Percentiles rank a stretch among this genome's conserved stretches.
Evolutionary conservation across 2,113 vertebrate species (phyloP).

Genomic region (Etheostoma cragini): DNA sequence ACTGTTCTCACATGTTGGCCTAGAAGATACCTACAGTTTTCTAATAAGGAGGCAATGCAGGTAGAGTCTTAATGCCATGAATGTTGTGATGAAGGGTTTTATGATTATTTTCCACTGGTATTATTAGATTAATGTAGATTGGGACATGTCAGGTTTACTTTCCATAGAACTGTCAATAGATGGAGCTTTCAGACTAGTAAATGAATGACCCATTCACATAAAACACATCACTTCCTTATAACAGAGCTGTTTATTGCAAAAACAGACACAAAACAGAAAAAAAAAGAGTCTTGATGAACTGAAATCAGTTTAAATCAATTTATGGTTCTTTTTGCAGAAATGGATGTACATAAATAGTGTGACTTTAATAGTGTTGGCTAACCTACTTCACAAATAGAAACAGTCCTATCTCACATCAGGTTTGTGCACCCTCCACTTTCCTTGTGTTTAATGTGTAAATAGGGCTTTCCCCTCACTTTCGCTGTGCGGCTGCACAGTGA

Average conservation of each 20-base stretch:
- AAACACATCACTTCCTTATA: not conserved
- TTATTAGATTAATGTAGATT: not conserved
- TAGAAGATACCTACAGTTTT: conserved; percentile 24
- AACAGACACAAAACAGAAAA: not conserved
- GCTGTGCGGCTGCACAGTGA: not conserved
- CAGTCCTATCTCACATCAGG: not conserved
- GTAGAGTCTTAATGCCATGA: not conserved
- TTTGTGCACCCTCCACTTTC: conserved; percentile 3
- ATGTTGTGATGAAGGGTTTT: not conserved
- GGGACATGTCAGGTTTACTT: not conserved
- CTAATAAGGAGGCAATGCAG: not conserved
- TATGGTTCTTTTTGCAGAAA: not conserved
- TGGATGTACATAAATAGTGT: not conserved
- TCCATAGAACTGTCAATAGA: no score
- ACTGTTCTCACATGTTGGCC: not conserved
- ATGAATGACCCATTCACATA: not conserved
- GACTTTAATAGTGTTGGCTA: not conserved
- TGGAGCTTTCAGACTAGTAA: no score
- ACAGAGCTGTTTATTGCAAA: not conserved
- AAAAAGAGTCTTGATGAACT: not conserved
- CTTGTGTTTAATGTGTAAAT: conserved; percentile 54
- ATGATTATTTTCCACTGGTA: not conserved
- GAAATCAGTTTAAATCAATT: not conserved
- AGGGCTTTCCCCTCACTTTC: conserved; percentile 36
- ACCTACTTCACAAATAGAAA: conserved; percentile 7